phyloP scores from a whole-genome alignment of 2,113 vertebrate genomes.

The Lycaon pictus region DNA sequence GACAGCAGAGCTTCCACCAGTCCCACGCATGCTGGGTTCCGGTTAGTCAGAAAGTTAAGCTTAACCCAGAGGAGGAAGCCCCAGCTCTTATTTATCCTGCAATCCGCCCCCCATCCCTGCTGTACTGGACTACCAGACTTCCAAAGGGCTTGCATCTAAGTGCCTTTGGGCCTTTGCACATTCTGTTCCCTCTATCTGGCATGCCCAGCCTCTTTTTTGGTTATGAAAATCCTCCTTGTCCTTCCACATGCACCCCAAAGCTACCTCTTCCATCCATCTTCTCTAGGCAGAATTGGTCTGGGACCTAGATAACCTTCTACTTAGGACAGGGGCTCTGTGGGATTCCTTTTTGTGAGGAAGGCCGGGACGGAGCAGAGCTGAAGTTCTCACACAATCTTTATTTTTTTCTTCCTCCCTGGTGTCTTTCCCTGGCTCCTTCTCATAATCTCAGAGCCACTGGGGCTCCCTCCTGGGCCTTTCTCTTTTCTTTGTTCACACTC shows the following conservation, averaged over 20 bases:
- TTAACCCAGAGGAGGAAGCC: not conserved
- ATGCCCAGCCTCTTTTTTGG: not conserved
- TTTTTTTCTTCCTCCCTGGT: not conserved
- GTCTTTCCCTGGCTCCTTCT: not conserved
- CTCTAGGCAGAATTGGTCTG: not conserved
- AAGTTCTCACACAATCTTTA: fast-evolving
- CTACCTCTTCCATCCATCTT: not conserved
- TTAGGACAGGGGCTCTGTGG: not conserved
- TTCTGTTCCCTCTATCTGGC: not conserved
- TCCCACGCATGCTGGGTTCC: not conserved
- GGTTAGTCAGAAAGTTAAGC: not conserved
- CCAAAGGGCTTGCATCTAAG: not conserved
- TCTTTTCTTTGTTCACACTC: not conserved
- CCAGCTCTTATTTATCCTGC: not conserved
- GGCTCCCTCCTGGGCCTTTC: not conserved
- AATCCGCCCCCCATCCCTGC: not conserved
- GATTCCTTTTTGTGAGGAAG: not conserved
- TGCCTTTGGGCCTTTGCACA: not conserved
- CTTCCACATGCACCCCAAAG: not conserved
- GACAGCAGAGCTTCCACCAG: not conserved
- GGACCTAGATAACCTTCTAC: not conserved
- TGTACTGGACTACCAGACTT: too few species aligned
- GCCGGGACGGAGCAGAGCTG: not conserved
- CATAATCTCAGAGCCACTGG: fast-evolving
- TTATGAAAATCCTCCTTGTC: not conserved